phyloP scores from a whole-genome alignment of 2,797 vertebrate genomes.

The Sebastes glaucus region DNA sequence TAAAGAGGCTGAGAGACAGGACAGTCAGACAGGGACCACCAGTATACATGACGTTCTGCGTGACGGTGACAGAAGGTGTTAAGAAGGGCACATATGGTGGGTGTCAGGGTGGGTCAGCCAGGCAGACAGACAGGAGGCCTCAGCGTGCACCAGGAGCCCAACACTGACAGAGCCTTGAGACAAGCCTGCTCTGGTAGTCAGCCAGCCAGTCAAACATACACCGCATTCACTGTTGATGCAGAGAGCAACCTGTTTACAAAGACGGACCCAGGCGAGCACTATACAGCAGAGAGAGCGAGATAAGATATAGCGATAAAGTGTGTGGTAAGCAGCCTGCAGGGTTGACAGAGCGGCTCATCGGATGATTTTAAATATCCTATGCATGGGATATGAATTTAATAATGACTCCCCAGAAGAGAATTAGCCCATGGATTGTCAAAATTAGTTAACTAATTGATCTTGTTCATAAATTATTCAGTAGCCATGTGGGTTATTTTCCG shows the following conservation, averaged over 20 bases:
- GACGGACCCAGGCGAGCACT: slow-evolving; percentile 1
- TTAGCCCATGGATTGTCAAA: slow-evolving; percentile 56
- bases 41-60: slow-evolving; percentile 34
- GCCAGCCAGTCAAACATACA: slow-evolving; percentile 35
- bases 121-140: slow-evolving; percentile 70
- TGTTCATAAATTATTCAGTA: slow-evolving; percentile 63
- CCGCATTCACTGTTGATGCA: slow-evolving; percentile 1
- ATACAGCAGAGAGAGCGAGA: not conserved
- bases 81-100: slow-evolving; percentile 80
- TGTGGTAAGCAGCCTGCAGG: slow-evolving; percentile 26
- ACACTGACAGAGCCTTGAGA: slow-evolving; percentile 55
- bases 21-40: slow-evolving; percentile 46
- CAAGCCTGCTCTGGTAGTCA: slow-evolving; percentile 24
- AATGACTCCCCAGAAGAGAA: slow-evolving; percentile 58
- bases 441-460: slow-evolving; percentile 64
- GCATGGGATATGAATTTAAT: slow-evolving; percentile 69
- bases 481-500: slow-evolving; percentile 15
- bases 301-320: slow-evolving; percentile 35
- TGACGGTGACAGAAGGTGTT: slow-evolving; percentile 81
- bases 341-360: slow-evolving; percentile 32
- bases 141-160: slow-evolving; percentile 73
- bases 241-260: slow-evolving; percentile 42
- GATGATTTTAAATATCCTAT: slow-evolving; percentile 65
- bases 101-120: slow-evolving; percentile 77
- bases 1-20: slow-evolving; percentile 21